Base-by-base conservation (phyloP, 2,888 invertebrate genomes). In the Drosophila lutescens region DNA sequence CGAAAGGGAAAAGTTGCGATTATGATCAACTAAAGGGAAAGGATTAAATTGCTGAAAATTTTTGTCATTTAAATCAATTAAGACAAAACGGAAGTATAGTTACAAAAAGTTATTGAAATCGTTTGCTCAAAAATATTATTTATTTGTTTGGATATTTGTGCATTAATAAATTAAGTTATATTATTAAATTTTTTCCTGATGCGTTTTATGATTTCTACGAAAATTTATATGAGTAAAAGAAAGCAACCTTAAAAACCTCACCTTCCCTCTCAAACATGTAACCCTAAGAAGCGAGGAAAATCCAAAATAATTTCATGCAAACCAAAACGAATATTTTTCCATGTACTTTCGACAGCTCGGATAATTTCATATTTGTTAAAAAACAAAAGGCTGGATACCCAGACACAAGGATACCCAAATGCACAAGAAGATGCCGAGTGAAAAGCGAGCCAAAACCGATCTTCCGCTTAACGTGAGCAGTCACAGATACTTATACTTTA, bases 321-420 rank as follows among this genome's bases (percentile, higher is more conserved):
- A 15, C 66, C 66, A 49, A 47, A 47, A 51, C 51, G 56, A 71
- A 66, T 56, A 43, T 49, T 49, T 49, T 36, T 40, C 26, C 41
- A 55, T 66, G 54, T 58, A 61, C 58, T 80, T 86, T 76, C 78
- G 83, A 83, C 68, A 76, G 58, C 78, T 74, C 51, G 47, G 55
- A 86, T 78, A 74, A 89, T 85, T 87, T 85, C 70, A 77, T 76
- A 89, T 89, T 85, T 87, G 85, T 87, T 73, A 73, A 73, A 59
- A 78, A 57, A 70, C 61, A 49, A 67, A 63, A 36, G 4, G 12
- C 23, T 23, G 23, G 46, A 46, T 30, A 26, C 26, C 46, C 44
- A 44, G 23, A n/a, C 8, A 7, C n/a, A 17, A 4, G 17, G 34
- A 34, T 13, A 34, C n/a, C 44, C 13, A 43, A 20, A 43, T 43